Conservation (phyloP, 2,113 vertebrate species). For the Meriones unguiculatus region DNA sequence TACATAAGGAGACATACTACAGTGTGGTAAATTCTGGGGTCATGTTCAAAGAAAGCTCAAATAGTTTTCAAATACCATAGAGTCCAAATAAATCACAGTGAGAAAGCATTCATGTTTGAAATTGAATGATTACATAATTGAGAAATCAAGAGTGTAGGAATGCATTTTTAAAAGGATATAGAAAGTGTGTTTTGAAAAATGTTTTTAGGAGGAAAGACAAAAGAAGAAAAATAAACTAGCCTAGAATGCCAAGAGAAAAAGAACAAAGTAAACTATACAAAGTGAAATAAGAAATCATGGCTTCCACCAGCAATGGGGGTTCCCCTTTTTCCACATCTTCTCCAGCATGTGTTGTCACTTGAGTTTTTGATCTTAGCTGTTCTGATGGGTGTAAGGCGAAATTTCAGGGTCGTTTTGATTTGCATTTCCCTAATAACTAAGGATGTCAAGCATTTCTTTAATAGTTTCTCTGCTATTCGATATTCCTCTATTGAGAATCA, state of each 20-base stretch:
- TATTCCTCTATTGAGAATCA: too few relatives aligned
- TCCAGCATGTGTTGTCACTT: too few relatives aligned
- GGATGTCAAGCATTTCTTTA: too few relatives aligned
- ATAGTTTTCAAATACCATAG: background rate
- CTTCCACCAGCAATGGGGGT: too few relatives aligned
- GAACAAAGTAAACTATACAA: background rate
- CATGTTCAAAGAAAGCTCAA: background rate
- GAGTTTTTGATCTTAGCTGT: too few relatives aligned
- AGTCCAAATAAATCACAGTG: background rate
- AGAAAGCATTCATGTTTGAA: background rate
- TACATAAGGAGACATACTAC: background rate
- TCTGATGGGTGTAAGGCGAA: too few relatives aligned
- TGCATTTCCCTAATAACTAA: too few relatives aligned
- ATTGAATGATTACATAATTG: background rate
- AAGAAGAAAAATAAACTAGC: background rate
- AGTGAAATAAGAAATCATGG: background rate
- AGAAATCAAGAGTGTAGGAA: background rate
- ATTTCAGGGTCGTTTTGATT: too few relatives aligned
- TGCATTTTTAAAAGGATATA: background rate
- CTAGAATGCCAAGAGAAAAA: background rate
- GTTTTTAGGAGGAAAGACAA: background rate
- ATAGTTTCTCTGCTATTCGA: too few relatives aligned
- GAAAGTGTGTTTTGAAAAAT: background rate
- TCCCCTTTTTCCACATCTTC: too few relatives aligned
- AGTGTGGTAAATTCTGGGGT: background rate